phyloP scores from a whole-genome alignment of 2,888 invertebrate genomes.

The Eugnorisma glareosa region DNA sequence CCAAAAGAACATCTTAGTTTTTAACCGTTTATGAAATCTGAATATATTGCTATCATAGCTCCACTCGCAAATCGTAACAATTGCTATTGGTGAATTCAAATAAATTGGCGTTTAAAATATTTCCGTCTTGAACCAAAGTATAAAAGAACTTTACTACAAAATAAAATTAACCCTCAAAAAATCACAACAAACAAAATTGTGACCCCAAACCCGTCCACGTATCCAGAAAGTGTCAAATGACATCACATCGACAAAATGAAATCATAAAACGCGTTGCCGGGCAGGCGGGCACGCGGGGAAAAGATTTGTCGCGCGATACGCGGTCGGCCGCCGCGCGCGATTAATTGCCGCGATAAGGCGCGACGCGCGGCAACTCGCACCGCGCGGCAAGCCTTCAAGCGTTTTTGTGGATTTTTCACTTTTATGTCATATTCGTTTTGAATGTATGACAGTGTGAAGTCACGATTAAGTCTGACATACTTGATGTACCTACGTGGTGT shows the following conservation, averaged over 20 bases:
- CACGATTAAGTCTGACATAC: conserved; percentile 50
- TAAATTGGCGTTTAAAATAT: not conserved
- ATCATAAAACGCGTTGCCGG: conserved; percentile 77
- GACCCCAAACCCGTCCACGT: conserved; percentile 45
- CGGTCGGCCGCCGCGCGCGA: conserved; percentile 72
- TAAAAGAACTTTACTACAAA: not conserved
- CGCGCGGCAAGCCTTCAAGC: conserved; percentile 69
- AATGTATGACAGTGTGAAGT: conserved; percentile 57
- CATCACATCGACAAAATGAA: conserved; percentile 78
- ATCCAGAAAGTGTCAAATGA: conserved; percentile 77
- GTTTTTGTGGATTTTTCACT: conserved; percentile 68
- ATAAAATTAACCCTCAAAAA: not conserved
- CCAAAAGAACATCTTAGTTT: not conserved
- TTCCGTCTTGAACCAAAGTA: not conserved
- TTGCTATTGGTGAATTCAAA: not conserved
- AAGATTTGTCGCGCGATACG: conserved; percentile 81
- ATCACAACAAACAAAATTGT: conserved; percentile 46
- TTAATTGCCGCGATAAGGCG: conserved; percentile 82
- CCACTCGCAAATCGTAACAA: not conserved
- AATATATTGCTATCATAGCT: not conserved
- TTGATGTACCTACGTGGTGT: conserved; percentile 17
- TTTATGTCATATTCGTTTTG: conserved; percentile 67
- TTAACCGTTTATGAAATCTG: not conserved
- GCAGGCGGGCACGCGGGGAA: conserved; percentile 45
- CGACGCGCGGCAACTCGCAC: conserved; percentile 44